Evolutionary conservation across 2,888 invertebrate species (phyloP), one percentile per base, ranked within the genome.

Genomic region (Embidobia sp.): DNA sequence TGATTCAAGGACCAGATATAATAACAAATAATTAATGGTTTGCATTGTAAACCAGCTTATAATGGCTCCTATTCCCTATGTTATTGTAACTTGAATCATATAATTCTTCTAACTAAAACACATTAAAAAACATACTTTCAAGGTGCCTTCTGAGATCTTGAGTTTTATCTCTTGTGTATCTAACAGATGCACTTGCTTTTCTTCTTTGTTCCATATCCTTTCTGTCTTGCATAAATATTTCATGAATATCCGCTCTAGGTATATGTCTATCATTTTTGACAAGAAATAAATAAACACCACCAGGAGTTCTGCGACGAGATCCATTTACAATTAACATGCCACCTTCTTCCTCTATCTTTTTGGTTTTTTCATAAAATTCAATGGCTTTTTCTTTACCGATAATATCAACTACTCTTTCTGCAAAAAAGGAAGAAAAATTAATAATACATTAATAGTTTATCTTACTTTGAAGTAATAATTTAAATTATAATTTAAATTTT

Each of bases 311-410:
- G 55, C 97, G 92, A 57, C 97, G 92, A 4, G 92, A 92, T 44
- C 95, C 94, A 90, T 96, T 95, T 93, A 94, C 93, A 48, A 95
- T 94, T 87, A 95, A 90, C 94, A 97, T 94, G n/a, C 97, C 97
- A 15, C 97, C 97, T 81, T 93, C 93, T 75, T 93, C 93, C 90
- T 97, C 97, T 59, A 96, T 92, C 82, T 93, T 92, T 87, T 94
- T 94, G n/a, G 96, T 96, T 90, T 95, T 93, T 83, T 94, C 92
- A 84, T 94, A 95, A 53, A 96, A 90, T 81, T 94, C 92, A 74
- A 96, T 92, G 3, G 95, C 93, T 85, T 94, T 93, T 78, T 93
- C 92, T 79, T 93, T 93, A 26, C 97, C 97, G 80, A 95, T 87
- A 18, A 93, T 91, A 83, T 93, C 91, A 13, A 96, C 93, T 80